Evolutionary conservation across 2,113 vertebrate species (phyloP), one percentile per base, ranked within the genome.

Genomic region (Tragelaphus buxtoni): DNA sequence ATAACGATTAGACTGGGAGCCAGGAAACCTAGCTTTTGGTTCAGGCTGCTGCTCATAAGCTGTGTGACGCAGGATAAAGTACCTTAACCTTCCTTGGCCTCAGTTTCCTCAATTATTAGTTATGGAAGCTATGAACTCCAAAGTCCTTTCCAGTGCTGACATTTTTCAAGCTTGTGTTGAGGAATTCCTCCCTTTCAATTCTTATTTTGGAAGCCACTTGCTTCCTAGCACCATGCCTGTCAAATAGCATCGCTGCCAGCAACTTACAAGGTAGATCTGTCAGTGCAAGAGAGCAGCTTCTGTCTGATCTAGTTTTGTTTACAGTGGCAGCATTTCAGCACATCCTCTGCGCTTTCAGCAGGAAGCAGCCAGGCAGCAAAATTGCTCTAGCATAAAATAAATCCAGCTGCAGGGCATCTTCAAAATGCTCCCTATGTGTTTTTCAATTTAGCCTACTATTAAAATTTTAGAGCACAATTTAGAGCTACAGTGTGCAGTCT

Each of bases 311-410:
- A n/a, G 81, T 17, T 90, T 90, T 90, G 82, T 81, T 55, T 95
- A 89, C 82, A 35, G 65, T 61, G 88, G 77, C 82, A 77, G 55
- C 83, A 24, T 96, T 88, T 97, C 92, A 81, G 85, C 22, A 65
- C 28, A 45, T 95, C 96, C 94, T 93, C 90, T 95, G 72, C 14
- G 65, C 94, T 77, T 97, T 96, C 90, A 79, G 85, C 77, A 96
- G 79, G 93, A 97, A 97, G 47, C 60, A 91, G 45, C 77, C 92
- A 60, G 95, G 97, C 96, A 97, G 95, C 88, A 96, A 96, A 96
- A 97, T 22, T 60, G 95, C 96, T 88, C 51, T 55, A 20, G 26
- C 90, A 35, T 35, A 45, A 93, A 97, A 94, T 74, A 69, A 96
- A 96, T 42, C 28, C 74, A 98, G 89, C 88, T 96, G 95, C 35